A percentile compares a stretch with the other conserved stretches of the same genome.
These are phyloP conservation scores for Acromyrmex charruanus DNA, from an alignment of 1,140 invertebrate species.

Conservation along the genomic window DNA sequence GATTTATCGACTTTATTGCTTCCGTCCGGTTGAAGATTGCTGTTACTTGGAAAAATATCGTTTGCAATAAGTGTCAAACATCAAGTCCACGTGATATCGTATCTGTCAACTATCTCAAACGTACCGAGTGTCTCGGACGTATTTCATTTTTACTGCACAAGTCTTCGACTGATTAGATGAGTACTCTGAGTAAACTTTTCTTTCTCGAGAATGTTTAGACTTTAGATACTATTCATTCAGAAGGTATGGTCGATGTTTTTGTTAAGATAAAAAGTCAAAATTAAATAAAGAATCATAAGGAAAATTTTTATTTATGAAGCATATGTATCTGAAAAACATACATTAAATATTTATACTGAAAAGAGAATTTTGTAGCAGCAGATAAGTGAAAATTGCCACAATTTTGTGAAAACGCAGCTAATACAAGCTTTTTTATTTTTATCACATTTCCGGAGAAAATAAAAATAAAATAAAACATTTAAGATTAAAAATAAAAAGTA, in stretches of 20 bases:
- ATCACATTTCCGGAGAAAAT: not conserved
- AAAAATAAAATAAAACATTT: not conserved
- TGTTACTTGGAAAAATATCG: not conserved
- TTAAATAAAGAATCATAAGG: not conserved
- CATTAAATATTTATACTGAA: too few species aligned
- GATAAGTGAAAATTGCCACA: constrained; percentile 37
- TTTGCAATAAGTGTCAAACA: constrained; percentile 7
- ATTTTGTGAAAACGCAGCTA: constrained; percentile 32
- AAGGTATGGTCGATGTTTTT: not conserved
- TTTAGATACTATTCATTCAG: not conserved
- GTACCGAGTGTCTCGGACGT: not conserved
- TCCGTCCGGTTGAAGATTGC: not conserved
- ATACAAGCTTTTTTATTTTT: not conserved
- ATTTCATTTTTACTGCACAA: not conserved
- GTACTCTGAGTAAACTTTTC: not conserved
- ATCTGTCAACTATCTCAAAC: not conserved
- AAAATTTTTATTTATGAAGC: not conserved
- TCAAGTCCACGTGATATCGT: not conserved
- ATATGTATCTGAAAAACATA: too few species aligned
- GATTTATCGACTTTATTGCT: constrained; percentile 7
- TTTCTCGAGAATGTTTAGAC: not conserved
- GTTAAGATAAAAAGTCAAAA: not conserved
- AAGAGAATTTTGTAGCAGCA: not conserved
- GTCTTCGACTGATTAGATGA: not conserved
- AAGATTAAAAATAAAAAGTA: too few species aligned